Evolutionary conservation across 2,797 vertebrate species (phyloP), one percentile per base, ranked within the genome.

Genomic region (Oceanodroma leucorhoa): DNA sequence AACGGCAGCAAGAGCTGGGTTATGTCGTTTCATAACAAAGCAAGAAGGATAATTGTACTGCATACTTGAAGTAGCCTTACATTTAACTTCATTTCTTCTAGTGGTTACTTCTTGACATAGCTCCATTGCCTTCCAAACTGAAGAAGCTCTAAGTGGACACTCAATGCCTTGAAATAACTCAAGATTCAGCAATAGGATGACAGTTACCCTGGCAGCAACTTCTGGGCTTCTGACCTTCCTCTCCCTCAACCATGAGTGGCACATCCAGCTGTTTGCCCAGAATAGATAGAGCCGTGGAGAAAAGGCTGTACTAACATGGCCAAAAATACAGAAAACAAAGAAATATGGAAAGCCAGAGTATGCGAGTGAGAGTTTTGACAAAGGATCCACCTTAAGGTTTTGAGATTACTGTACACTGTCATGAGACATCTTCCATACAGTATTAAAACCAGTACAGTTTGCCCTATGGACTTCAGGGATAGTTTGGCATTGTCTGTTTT

Each of bases 11-110:
- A 55, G 55, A 84, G 12, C 34, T 82, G 32, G 64, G 38, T 41
- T 50, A 30, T 0, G 0, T 66, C 55, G 58, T 87, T 90, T 66
- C 48, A 34, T 48, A 76, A 77, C 23, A 66, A 27, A 89, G 46
- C n/a, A 53, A 64, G 87, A 54, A 76, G 58, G 48, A 90, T 80
- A 95, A 95, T 82, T 92, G 60, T 76, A 79, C 83, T 92, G 92
- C 72, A 60, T 34, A 69, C 9, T 38, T 92, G 58, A 92, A 92
- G 70, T 27, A 84, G 62, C 51, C 58, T 90, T 79, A 27, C 26
- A 81, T 86, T 91, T 69, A 58, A 82, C 89, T 83, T 89, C 4
- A 60, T 45, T 91, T 91, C 55, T 92, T 90, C 66, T 67, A 90
- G 70, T 46, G 66, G 90, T 55, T 95, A 40, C 58, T 90, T 84